Evolutionary conservation across 2,113 vertebrate species (phyloP), one percentile per base, ranked within the genome.

Genomic region (Oriolus oriolus): DNA sequence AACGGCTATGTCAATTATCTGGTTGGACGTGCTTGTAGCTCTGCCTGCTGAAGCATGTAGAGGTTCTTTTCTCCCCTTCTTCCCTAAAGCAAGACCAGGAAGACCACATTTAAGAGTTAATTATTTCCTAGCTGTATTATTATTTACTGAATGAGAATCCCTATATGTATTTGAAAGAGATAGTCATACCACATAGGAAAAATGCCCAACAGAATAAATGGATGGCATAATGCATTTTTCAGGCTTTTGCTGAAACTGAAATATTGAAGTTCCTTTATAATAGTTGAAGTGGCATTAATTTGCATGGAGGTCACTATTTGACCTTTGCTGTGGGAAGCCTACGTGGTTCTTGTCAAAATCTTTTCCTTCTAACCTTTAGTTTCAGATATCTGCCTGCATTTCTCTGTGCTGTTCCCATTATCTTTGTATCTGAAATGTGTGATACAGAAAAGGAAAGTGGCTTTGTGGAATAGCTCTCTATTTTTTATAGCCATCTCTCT

Each of bases 1-100:
- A 76, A 89, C 0, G 53, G 52, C 79, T 86, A 56, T 87, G 89
- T 78, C 88, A 95, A 92, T 95, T 95, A 95, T 82, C 87, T 82
- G 41, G 64, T 77, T 86, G 89, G 82, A 88, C 27, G 70, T 96
- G 71, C 64, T 90, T 85, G 63, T 69, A 87, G 44, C 52, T 89
- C 83, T 76, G 75, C n/a, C 35, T 88, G 47, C 80, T 95, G 76
- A 93, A 93, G 83, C 68, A 56, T 63, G 54, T 24, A 47, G 52
- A 35, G 7, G 10, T 50, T 52, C 75, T 65, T 60, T 57, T 30
- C 52, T 57, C 7, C 3, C 28, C 57, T 84, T 80, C 45, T 53
- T 23, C n/a, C 47, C 50, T 86, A 49, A 68, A 80, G 65, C 37
- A 87, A 69, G 56, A 69, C 8, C 9, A 71, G 30, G 31, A 26